Percentiles rank a stretch among this genome's conserved stretches.
These are phyloP conservation scores for Myotis findleyi DNA, from an alignment of 2,797 vertebrate genomes.

Conservation along the genomic window DNA sequence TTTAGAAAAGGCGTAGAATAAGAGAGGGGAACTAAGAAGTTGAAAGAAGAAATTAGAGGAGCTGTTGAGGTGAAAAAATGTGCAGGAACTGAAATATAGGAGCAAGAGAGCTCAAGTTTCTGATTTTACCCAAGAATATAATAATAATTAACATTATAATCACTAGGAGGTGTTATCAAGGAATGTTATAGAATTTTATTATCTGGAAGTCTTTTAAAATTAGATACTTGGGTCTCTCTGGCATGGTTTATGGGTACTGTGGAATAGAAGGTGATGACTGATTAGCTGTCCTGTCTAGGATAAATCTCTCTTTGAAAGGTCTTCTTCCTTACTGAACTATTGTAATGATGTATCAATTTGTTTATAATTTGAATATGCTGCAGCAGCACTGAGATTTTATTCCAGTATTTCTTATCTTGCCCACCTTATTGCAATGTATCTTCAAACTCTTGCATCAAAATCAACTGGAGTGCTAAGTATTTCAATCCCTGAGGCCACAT, in stretches of 20 bases:
- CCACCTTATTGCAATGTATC: neutral
- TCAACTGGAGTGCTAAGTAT: neutral
- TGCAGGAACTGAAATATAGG: neutral
- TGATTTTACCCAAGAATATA: neutral
- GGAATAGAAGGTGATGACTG: neutral
- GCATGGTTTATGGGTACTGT: neutral
- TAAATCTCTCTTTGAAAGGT: constrained; percentile 1
- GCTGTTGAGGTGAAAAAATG: neutral
- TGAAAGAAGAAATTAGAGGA: neutral
- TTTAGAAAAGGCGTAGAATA: neutral
- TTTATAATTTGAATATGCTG: neutral
- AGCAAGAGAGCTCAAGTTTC: neutral
- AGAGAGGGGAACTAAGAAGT: neutral
- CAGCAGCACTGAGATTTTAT: neutral
- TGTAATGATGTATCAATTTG: neutral
- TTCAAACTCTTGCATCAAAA: neutral
- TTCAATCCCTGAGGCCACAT: neutral
- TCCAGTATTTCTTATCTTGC: neutral
- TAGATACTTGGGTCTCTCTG: neutral
- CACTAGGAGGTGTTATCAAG: constrained; percentile 4
- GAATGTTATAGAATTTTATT: neutral
- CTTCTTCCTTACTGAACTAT: neutral
- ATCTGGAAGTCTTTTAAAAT: neutral
- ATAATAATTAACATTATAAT: neutral
- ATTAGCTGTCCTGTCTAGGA: neutral